Evolutionary conservation across 2,113 vertebrate species (phyloP), one percentile per base, ranked within the genome.

Genomic region (Chionomys nivalis): DNA sequence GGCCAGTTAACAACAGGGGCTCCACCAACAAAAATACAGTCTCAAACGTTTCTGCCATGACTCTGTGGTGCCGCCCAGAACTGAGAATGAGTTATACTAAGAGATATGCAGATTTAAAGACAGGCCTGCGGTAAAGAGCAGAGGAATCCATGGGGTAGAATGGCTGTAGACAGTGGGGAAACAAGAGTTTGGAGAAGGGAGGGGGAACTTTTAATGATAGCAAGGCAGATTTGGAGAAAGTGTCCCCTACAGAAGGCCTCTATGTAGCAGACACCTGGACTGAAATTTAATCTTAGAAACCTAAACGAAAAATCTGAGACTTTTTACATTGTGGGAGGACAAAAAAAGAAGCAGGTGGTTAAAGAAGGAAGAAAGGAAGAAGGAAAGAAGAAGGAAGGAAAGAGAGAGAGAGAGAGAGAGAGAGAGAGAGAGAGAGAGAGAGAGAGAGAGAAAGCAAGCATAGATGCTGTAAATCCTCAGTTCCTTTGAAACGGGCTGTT

Each of bases 231-330:
- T 76, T 90, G 3, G 6, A 33, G 83, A 63, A 82, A 28, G 6
- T 26, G 52, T 36, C 13, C 26, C 5, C 47, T 86, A 28, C 2
- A 68, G 42, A 73, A 92, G 17, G 7, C 70, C 26, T 9, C 63
- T 5, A 26, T 36, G 19, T 87, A 9, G 70, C 65, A 75, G 77
- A 94, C 14, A 21, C 89, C 24, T 49, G 31, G 16, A 65, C 26
- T 86, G 28, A 90, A 82, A 92, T 95, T 93, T 94, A 90, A 90
- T 66, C 9, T 92, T 55, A 47, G 55, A 86, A 96, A 93, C 66
- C 88, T 85, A 66, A 85, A 92, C 19, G 5, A 58, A 58, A 58
- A 58, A 58, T 58, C 6, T 58, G 58, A 58, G 58, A 58, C 58
- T 58, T 21, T 55, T 58, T 58, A 58, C 19, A 58, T 23, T 58